Conservation (phyloP, 2,888 invertebrate species). For the Stramonita haemastoma region DNA sequence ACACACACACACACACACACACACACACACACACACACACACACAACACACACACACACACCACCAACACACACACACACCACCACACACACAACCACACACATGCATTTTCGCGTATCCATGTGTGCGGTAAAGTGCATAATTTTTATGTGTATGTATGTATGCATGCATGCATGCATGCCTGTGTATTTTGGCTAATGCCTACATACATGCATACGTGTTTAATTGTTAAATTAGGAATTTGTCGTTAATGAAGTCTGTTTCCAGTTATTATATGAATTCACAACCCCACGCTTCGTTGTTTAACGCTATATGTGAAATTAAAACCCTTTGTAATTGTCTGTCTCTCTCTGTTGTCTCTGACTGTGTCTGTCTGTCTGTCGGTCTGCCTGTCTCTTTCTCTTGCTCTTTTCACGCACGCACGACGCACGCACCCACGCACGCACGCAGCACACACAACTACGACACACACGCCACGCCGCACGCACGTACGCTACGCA, state of each 20-base stretch:
- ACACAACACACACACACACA: background rate
- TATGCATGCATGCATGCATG: background rate
- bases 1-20: background rate
- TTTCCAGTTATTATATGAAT: too few relatives aligned
- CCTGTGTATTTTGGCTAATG: too few relatives aligned
- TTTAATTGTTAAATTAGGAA: too few relatives aligned
- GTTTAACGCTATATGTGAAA: too few relatives aligned
- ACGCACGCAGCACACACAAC: background rate
- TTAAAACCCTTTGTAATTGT: background rate
- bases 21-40: too few relatives aligned
- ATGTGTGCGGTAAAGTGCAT: too few relatives aligned
- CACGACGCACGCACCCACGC: background rate
- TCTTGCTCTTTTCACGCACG: background rate
- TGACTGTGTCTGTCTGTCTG: background rate
- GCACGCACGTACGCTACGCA: too few relatives aligned
- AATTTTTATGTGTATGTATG: too few relatives aligned
- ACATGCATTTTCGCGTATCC: too few relatives aligned
- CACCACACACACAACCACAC: background rate
- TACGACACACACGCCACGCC: slow-evolving; percentile 6
- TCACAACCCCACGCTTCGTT: too few relatives aligned
- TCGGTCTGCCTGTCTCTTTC: background rate
- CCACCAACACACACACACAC: background rate
- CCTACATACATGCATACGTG: too few relatives aligned
- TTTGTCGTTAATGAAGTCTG: too few relatives aligned
- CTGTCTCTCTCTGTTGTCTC: background rate